phyloP scores from a whole-genome alignment of 2,113 vertebrate genomes.

The zebrafish (Danio rerio) region DNA sequence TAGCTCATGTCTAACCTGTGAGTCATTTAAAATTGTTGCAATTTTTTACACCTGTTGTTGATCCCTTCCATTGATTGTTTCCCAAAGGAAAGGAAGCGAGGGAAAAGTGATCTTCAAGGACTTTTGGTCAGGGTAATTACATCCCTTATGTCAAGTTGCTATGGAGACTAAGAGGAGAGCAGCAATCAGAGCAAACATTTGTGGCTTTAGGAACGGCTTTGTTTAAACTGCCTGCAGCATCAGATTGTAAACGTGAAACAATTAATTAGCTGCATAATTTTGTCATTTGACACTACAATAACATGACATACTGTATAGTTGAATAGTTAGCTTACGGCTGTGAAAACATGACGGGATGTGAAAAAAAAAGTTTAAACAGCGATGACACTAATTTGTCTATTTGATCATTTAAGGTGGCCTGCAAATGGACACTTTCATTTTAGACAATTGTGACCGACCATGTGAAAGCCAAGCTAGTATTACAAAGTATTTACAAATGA shows the following conservation, averaged over 20 bases:
- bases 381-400: background rate
- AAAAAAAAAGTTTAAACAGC: background rate
- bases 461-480: background rate
- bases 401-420: background rate
- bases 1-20: no score
- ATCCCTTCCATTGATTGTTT: background rate
- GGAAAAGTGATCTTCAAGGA: conserved; percentile 26
- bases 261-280: background rate
- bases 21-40: no score
- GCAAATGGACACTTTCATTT: background rate
- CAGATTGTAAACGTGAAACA: background rate
- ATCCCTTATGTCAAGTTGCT: conserved; percentile 52
- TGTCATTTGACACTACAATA: background rate
- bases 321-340: background rate
- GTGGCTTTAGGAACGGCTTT: background rate
- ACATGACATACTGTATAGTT: no score
- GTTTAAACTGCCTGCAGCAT: background rate
- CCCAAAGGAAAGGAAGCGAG: conserved; percentile 9
- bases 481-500: background rate
- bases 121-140: conserved; percentile 39
- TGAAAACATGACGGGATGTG: background rate
- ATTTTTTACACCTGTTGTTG: background rate
- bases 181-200: conserved; percentile 27
- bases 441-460: background rate
- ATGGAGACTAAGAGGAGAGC: conserved; percentile 50